Percentiles rank a stretch among this genome's conserved stretches.
These are phyloP conservation scores for Drosophila neutralis DNA, from an alignment of 2,888 invertebrate species.

Conservation along the genomic window DNA sequence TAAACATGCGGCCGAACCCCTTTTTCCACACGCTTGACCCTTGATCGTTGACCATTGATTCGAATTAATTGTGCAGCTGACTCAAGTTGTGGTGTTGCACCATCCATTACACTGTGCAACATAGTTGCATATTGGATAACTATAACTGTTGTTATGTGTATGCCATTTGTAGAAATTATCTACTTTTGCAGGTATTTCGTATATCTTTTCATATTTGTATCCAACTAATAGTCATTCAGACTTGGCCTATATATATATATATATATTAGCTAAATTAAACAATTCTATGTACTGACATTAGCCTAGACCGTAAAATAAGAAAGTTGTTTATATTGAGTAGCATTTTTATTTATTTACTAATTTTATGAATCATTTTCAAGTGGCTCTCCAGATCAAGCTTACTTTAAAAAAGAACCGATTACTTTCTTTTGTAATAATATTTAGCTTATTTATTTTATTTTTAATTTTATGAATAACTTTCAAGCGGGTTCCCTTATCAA, in stretches of 20 bases:
- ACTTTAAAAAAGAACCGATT: not conserved
- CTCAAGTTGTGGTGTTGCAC: conserved; percentile 30
- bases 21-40: conserved; percentile 32
- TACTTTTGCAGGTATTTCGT: not conserved
- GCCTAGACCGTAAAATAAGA: too few relatives aligned
- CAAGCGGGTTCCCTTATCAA: not conserved
- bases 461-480: not conserved
- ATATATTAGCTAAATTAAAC: not conserved
- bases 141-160: not conserved
- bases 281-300: not conserved
- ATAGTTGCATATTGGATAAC: not conserved
- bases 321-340: too few relatives aligned
- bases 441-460: not conserved
- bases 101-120: conserved; percentile 27
- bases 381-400: not conserved
- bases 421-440: too few relatives aligned
- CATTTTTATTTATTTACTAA: too few relatives aligned
- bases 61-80: conserved; percentile 62
- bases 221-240: not conserved
- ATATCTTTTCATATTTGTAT: not conserved
- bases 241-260: not conserved
- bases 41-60: conserved; percentile 44
- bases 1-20: not conserved
- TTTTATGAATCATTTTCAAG: too few relatives aligned
- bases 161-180: not conserved